These are phyloP conservation scores for Acanthiza pusilla DNA, from an alignment of 2,797 vertebrate species.

Conservation along the genomic window DNA sequence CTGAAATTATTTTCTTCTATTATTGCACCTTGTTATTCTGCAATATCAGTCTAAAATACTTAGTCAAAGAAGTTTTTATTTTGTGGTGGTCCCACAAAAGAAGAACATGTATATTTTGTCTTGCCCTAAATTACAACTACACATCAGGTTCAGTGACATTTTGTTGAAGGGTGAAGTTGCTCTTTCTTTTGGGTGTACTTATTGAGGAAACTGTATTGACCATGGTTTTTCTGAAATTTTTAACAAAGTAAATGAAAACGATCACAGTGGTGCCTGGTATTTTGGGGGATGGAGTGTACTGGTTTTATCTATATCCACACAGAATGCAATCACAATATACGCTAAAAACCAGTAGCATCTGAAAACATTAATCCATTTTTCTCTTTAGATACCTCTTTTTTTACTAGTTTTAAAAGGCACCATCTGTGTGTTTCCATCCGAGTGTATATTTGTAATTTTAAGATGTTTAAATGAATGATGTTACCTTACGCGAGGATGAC, in stretches of 20 bases:
- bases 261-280: background rate
- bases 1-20: background rate
- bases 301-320: background rate
- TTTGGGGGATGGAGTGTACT: background rate
- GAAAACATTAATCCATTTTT: background rate
- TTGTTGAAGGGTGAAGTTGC: background rate
- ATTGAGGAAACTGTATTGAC: background rate
- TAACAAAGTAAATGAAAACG: background rate
- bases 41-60: background rate
- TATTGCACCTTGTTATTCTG: background rate
- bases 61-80: background rate
- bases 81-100: background rate
- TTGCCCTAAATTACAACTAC: background rate
- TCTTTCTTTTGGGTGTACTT: background rate
- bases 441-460: background rate
- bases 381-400: background rate
- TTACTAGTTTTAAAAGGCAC: background rate
- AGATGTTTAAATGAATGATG: background rate
- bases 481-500: background rate
- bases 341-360: background rate
- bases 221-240: background rate
- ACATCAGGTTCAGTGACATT: background rate
- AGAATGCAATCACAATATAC: background rate
- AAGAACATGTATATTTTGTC: background rate
- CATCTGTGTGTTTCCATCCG: background rate